Evolutionary conservation across 2,888 invertebrate genomes (phyloP).

Genomic region (Pyralis farinalis): DNA sequence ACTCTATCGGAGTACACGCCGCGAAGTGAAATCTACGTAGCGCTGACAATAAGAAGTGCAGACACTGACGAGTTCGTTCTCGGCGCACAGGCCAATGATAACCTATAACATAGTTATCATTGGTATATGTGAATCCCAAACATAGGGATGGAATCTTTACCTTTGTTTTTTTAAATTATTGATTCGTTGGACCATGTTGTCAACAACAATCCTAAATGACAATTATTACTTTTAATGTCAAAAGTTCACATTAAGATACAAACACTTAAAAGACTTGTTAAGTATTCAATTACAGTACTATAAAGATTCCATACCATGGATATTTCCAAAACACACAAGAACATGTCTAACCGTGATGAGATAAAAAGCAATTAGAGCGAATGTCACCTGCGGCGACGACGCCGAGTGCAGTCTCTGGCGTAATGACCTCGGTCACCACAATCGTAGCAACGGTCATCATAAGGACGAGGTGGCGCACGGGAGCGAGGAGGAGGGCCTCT

Average conservation of each 20-base stretch:
- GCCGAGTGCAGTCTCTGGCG: conserved; percentile 92
- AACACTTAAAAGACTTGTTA: too few species aligned
- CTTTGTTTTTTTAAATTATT: conserved; percentile 10
- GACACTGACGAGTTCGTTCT: conserved; percentile 77
- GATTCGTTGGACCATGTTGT: conserved; percentile 1
- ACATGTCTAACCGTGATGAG: conserved; percentile 11
- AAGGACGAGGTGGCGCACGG: conserved; percentile 88
- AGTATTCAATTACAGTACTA: too few species aligned
- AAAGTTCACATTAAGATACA: neutral
- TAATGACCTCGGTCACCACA: conserved; percentile 97
- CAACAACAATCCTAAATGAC: neutral
- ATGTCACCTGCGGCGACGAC: conserved; percentile 81
- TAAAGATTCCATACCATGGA: conserved; percentile 52
- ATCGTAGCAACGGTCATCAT: conserved; percentile 96
- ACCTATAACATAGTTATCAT: conserved; percentile 82
- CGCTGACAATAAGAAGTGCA: conserved; percentile 80
- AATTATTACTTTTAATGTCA: neutral
- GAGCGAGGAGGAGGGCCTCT: conserved; percentile 82
- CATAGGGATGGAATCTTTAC: conserved; percentile 63
- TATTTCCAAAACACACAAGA: conserved; percentile 24
- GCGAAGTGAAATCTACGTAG: conserved; percentile 79
- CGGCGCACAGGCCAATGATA: conserved; percentile 82
- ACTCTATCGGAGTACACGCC: conserved; percentile 72
- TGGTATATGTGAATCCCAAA: conserved; percentile 70
- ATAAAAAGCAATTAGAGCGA: conserved; percentile 11